Base-by-base conservation (phyloP, 2,888 invertebrate genomes). In the Ectropis crepuscularia region DNA sequence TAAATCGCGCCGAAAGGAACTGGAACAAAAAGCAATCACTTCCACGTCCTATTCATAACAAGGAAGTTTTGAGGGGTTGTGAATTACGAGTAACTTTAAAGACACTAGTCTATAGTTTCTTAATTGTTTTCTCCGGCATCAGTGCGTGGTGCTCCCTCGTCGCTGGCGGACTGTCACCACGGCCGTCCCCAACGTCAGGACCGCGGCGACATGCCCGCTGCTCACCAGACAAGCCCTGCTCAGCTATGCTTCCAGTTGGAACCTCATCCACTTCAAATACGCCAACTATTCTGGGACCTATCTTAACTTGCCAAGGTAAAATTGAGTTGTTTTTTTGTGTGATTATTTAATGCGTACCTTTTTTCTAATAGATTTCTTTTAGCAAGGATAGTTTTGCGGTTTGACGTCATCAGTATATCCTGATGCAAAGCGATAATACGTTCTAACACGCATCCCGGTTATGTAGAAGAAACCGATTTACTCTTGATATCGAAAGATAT, bases 241-340 rank as follows among this genome's bases (percentile, higher is more conserved):
- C 74, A 94, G 96, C 73, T 99, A 99, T 86, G 96, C 96, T 5
- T 96, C 96, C 64, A 96, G 97, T 81, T 98, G 98, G 96, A 96
- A 97, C 89, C 94, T 98, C 68, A 95, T 99, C 68, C 96, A 97
- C 84, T 99, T 97, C 87, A 99, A 98, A 87, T 99, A 98, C 84
- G 95, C 94, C 80, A 95, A 95, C 51, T 99, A 98, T 84, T 96
- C 98, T 11, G 97, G 97, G 62, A 96, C 96, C 71, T 98, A 97
- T 87, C 94, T 96, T 73, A 97, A 98, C 85, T 93, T 98, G 76
- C 98, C 98, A 67, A 96, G 96, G 96, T 96, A 93, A 84, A n/a
- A 66, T 63, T 47, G 47, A 9, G 2, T 9, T 41, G 8, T 7
- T 47, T 7, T 5, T 16, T 16, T 6, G n/a, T n/a, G n/a, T n/a